Evolutionary conservation across 1,140 invertebrate species (phyloP).

Genomic region (Bombus superbus): DNA sequence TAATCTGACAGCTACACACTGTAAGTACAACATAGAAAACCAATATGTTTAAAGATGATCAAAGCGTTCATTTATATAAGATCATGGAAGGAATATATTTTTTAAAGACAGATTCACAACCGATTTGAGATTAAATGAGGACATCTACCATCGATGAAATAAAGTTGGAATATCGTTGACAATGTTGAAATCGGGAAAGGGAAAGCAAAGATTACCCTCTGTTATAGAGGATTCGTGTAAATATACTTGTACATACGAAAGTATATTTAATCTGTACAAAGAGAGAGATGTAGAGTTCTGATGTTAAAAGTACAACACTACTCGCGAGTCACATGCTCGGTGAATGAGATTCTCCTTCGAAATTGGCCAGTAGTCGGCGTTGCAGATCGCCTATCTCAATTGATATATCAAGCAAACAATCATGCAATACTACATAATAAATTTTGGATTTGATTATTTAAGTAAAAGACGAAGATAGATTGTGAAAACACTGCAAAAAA

Average conservation of each 20-base stretch:
- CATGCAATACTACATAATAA: neutral
- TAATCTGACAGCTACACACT: neutral
- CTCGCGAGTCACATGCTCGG: conserved; percentile 42
- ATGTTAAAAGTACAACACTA: conserved; percentile 72
- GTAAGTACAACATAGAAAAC: conserved; percentile 1
- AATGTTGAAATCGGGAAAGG: neutral
- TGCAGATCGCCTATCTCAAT: conserved; percentile 35
- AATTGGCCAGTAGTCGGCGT: conserved; percentile 33
- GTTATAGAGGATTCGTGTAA: neutral
- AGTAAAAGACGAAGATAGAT: neutral
- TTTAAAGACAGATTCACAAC: neutral
- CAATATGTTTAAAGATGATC: neutral
- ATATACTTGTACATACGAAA: conserved; percentile 34
- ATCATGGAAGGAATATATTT: neutral
- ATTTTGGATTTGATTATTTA: neutral
- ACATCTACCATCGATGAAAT: neutral
- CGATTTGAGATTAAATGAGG: neutral
- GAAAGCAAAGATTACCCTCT: neutral
- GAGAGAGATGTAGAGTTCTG: conserved; percentile 70
- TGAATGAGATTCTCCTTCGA: conserved; percentile 34
- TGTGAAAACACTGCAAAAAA: neutral
- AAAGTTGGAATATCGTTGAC: neutral
- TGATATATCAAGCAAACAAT: neutral
- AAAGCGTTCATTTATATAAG: neutral
- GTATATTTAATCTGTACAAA: conserved; percentile 22